phyloP scores from a whole-genome alignment of 2,797 vertebrate genomes.

The Hylomyscus alleni region DNA sequence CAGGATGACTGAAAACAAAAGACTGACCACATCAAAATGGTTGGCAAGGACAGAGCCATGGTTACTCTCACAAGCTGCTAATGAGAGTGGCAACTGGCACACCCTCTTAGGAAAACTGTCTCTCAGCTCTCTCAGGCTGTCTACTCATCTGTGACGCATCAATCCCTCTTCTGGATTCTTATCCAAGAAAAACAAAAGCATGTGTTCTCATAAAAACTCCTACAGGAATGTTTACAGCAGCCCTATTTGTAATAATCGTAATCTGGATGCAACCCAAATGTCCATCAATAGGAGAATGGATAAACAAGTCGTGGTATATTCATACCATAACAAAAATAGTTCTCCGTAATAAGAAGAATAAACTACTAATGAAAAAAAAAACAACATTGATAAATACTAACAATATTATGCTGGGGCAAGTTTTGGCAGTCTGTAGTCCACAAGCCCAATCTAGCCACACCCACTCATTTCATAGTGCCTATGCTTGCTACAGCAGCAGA shows the following conservation, averaged over 20 bases:
- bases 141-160: constrained; percentile 36
- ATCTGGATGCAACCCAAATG: constrained; percentile 59
- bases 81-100: not conserved
- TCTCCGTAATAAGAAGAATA: constrained; percentile 60
- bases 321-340: constrained; percentile 40
- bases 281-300: constrained; percentile 48
- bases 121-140: constrained; percentile 37
- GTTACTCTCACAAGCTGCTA: not conserved
- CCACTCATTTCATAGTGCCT: not conserved
- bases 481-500: not conserved
- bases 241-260: constrained; percentile 34
- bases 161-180: constrained; percentile 53
- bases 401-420: constrained; percentile 50
- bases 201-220: constrained; percentile 60
- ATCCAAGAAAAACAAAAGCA: constrained; percentile 71
- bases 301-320: constrained; percentile 42
- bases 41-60: not conserved
- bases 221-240: constrained; percentile 54
- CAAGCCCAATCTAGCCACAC: constrained; percentile 11
- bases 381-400: constrained; percentile 54
- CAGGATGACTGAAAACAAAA: constrained; percentile 26
- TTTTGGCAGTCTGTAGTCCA: not conserved
- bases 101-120: not conserved
- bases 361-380: constrained; percentile 63
- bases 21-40: not conserved